Base-by-base conservation (phyloP, 2,888 invertebrate genomes). In the Cataglyphis cursor region DNA sequence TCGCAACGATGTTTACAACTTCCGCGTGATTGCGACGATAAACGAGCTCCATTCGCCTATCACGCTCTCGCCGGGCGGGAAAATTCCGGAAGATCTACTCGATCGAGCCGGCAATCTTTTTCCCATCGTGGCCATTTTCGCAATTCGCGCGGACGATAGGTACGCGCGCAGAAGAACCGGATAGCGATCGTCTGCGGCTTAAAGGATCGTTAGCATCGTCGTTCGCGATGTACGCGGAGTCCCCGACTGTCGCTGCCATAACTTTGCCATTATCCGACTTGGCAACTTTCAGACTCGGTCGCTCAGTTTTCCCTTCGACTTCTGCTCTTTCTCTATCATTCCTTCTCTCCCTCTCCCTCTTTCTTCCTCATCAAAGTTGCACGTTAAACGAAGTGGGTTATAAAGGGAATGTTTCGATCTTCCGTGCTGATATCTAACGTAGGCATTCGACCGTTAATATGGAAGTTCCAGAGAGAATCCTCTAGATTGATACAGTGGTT, bases 251-350 rank as follows among this genome's bases (percentile, higher is more conserved):
- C 75, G 51, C 65, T 90, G 89, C 90, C 91, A 94, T 94, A 94
- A 94, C 93, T 93, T 94, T 87, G 87, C 92, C 93, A 94, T 94
- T 94, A 94, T 93, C 93, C 92, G 91, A 93, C 93, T 94, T 93
- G 90, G 90, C 90, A 93, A 93, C 91, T 93, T 93, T 88, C 73
- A 51, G 82, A 66, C 82, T 64, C 85, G 76, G 84, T 84, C 84
- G 64, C 65, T 86, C 82, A 44, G 57, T 68, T 62, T 73, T 72
- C 81, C 44, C 65, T 38, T 62, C 15, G 28, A 57, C 28, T 70
- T 9, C 59, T 41, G 12, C 59, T 80, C 57, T 59, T 24, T 28
- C 76, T 70, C n/a, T 21, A 41, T 44, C 18, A 18, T 31, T 64
- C 18, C 48, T 48, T 59, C 24, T 18, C 44, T 38, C 21, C 12